phyloP scores from a whole-genome alignment of 2,888 invertebrate species.

The Protonemura montana region DNA sequence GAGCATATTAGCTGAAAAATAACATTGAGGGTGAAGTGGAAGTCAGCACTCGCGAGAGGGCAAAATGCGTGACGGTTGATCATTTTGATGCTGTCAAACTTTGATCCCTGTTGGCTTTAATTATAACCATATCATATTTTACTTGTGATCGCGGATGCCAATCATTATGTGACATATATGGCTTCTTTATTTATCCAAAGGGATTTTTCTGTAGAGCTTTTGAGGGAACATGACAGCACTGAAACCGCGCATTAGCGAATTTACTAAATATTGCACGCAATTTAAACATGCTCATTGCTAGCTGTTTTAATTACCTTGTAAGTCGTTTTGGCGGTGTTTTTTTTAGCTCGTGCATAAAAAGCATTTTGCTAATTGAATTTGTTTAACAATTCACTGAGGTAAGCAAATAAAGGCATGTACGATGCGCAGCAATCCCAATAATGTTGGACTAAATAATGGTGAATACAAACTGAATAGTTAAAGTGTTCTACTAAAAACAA shows the following conservation, averaged over 20 bases:
- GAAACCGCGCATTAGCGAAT: background rate
- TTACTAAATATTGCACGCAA: background rate
- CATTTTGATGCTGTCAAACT: background rate
- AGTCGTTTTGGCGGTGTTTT: background rate
- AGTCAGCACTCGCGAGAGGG: background rate
- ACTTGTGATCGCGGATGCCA: background rate
- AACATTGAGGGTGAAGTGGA: background rate
- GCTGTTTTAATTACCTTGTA: background rate
- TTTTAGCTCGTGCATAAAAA: background rate
- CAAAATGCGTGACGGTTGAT: background rate
- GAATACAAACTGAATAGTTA: background rate
- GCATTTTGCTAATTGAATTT: background rate
- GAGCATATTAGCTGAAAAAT: slow-evolving; percentile 36
- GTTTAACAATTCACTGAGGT: background rate
- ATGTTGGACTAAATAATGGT: background rate
- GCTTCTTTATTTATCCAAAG: background rate
- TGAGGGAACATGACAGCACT: background rate
- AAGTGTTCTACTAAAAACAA: too few species aligned
- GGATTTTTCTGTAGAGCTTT: background rate
- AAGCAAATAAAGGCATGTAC: background rate
- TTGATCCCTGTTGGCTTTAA: background rate
- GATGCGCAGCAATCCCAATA: background rate
- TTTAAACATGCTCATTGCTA: background rate
- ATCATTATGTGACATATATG: background rate
- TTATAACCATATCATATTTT: background rate